These are phyloP conservation scores for Sebastes kiyomatsui DNA, from an alignment of 2,797 vertebrate species.

Conservation along the genomic window DNA sequence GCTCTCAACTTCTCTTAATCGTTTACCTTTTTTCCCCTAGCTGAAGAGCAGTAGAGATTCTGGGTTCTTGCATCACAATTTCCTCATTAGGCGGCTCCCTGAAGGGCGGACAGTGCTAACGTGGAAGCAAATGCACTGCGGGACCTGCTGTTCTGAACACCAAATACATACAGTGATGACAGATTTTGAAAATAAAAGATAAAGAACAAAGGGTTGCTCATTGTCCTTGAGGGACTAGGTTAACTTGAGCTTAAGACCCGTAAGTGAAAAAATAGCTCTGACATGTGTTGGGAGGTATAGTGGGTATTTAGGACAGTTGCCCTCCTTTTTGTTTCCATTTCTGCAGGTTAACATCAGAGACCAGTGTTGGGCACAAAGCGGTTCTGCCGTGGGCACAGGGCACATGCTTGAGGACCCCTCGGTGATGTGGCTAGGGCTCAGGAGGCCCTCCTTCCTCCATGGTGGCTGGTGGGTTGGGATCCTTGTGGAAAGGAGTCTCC, in stretches of 20 bases:
- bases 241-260: slow-evolving; percentile 14
- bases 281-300: background rate
- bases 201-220: background rate
- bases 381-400: slow-evolving; percentile 3
- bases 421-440: slow-evolving; percentile 53
- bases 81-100: background rate
- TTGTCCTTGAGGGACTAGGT: background rate
- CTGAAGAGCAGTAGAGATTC: background rate
- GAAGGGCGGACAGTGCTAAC: background rate
- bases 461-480: slow-evolving; percentile 61
- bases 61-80: background rate
- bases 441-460: slow-evolving; percentile 84
- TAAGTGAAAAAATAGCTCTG: background rate
- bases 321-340: slow-evolving; percentile 31
- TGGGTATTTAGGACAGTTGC: background rate
- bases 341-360: slow-evolving; percentile 40
- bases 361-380: slow-evolving; percentile 44
- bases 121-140: background rate
- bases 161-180: background rate
- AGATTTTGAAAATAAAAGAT: background rate
- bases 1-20: background rate
- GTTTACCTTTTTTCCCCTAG: background rate
- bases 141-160: background rate
- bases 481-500: slow-evolving; percentile 90
- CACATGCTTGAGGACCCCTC: background rate